Conservation (phyloP, 2,888 invertebrate species). For the Chrysodeixis includens region DNA sequence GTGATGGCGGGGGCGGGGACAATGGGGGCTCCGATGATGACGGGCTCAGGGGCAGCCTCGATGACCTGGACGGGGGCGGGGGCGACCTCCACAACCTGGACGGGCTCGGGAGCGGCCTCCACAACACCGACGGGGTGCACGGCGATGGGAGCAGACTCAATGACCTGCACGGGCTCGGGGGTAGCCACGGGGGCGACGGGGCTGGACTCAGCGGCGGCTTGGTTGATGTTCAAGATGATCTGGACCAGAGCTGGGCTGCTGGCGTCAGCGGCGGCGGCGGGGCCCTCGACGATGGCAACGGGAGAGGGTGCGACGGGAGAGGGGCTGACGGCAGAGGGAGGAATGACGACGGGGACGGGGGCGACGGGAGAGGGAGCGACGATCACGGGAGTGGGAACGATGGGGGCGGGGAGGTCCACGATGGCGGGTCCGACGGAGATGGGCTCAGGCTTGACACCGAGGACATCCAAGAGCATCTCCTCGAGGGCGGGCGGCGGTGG, state of each 20-base stretch:
- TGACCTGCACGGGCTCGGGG: conserved; percentile 31
- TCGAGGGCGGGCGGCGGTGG: conserved; percentile 67
- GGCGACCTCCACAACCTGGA: conserved; percentile 31
- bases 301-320: conserved; percentile 33
- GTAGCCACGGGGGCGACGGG: conserved; percentile 20
- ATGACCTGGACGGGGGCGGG: conserved; percentile 62
- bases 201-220: conserved; percentile 34
- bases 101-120: conserved; percentile 10
- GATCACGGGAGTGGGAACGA: conserved; percentile 23
- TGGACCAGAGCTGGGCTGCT: conserved; percentile 57
- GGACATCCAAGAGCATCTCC: conserved; percentile 40
- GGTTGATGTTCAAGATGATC: conserved; percentile 64
- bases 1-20: conserved; percentile 48
- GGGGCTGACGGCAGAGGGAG: conserved; percentile 46
- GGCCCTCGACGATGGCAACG: conserved; percentile 25
- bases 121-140: conserved; percentile 33
- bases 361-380: conserved; percentile 47
- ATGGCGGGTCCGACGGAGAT: conserved; percentile 56
- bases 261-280: conserved; percentile 25
- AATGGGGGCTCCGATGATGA: conserved; percentile 39
- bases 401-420: background rate
- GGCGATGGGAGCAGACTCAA: conserved; percentile 26
- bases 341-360: conserved; percentile 41
- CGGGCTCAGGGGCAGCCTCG: conserved; percentile 51
- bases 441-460: conserved; percentile 30